Conservation (phyloP, 2,113 vertebrate genomes). For the Ptychochromis oligacanthus region DNA sequence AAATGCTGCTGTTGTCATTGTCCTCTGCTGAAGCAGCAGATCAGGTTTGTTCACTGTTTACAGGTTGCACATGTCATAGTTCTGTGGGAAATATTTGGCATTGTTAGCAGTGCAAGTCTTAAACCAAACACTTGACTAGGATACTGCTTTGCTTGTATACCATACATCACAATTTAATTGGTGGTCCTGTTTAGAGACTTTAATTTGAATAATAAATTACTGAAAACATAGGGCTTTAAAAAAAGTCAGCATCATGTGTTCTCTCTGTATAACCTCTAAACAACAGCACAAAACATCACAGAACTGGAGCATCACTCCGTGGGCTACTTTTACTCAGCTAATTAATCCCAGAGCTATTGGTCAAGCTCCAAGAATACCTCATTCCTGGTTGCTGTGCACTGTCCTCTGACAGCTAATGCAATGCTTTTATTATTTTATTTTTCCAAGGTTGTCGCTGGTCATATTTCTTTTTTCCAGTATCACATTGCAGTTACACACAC, state of each 20-base stretch:
- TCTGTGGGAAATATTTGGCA: conserved; percentile 16
- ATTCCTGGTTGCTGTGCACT: neutral
- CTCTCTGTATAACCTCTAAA: conserved; percentile 10
- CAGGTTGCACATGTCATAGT: neutral
- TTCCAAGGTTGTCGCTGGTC: neutral
- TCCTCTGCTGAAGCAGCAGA: conserved; percentile 14
- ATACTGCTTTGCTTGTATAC: neutral
- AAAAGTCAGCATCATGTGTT: neutral
- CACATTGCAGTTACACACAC: neutral
- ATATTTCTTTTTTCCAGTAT: neutral
- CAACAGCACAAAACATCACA: neutral
- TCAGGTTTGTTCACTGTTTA: neutral
- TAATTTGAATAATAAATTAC: neutral
- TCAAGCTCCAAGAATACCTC: conserved; percentile 23
- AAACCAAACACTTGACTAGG: neutral
- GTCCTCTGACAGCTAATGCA: neutral
- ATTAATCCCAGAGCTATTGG: neutral
- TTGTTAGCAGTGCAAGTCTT: neutral
- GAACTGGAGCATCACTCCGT: neutral
- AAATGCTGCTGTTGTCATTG: neutral
- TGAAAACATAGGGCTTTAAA: neutral
- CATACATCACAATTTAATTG: neutral
- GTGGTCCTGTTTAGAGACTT: neutral
- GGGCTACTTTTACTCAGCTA: neutral
- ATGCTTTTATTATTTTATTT: neutral